Evolutionary conservation across 64 coral and sea anemone species (phyloP).

Genomic region (Dendronephthya gigantea): DNA sequence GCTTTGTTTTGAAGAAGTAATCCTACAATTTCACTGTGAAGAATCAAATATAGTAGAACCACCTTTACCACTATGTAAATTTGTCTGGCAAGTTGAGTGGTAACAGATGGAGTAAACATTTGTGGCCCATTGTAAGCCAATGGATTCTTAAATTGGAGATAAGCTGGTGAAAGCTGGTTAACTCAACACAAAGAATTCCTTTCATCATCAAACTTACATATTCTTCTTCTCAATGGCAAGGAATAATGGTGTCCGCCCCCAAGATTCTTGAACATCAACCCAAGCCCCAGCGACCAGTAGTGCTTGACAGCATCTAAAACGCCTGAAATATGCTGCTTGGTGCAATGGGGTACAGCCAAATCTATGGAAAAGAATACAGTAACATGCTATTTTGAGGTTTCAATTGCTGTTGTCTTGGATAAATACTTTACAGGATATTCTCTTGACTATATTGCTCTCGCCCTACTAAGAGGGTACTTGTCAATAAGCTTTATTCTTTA

Average conservation of each 20-base stretch:
- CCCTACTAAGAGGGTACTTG: no score
- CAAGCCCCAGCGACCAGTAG: conserved; percentile 59
- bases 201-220: conserved; percentile 40
- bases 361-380: conserved; percentile 15
- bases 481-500: background rate
- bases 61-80: no score
- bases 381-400: background rate
- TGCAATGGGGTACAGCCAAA: conserved; percentile 96
- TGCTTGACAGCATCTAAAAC: conserved; percentile 57
- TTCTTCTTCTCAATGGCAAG: conserved; percentile 80
- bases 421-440: background rate
- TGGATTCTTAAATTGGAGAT: no score
- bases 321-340: conserved; percentile 94
- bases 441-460: no score
- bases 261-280: conserved; percentile 89
- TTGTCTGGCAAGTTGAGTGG: no score
- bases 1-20: conserved; percentile 64
- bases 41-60: no score
- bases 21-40: conserved; percentile 51
- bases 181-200: no score
- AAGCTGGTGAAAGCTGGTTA: no score
- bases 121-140: no score
- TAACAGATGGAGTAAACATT: no score
- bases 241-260: conserved; percentile 87
- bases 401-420: background rate